Evolutionary conservation across 2,797 vertebrate genomes (phyloP), one percentile per base, ranked within the genome.

Genomic region (Lemur catta): DNA sequence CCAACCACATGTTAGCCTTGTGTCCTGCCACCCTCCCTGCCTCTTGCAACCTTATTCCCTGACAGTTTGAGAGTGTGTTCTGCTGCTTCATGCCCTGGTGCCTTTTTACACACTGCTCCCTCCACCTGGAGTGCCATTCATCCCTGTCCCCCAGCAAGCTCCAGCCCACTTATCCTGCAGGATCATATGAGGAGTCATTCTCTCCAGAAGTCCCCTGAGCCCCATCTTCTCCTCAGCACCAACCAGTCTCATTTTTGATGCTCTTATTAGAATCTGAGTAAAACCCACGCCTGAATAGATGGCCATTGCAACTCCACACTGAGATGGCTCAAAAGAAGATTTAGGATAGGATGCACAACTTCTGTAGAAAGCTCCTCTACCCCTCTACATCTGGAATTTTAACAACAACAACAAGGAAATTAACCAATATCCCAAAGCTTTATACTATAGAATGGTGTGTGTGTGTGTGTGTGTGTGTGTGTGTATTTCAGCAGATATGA

Each of bases 321-420:
- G 35, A 59, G 17, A 50, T 38, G 46, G 50, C n/a, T 57, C 75
- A 55, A n/a, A 87, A 84, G 41, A 79, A 84, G 15, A 74, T 55
- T 57, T 67, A 30, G 52, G 30, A 43, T 63, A 46, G 48, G 4
- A 24, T 38, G 0, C 14, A 76, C 7, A 86, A 72, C 57, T 84
- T 75, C 52, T 76, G 22, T 43, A 61, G 41, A 91, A 57, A 90
- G 3, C 8, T 18, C 3, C 28, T 91, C 41, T 86, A 33, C 33
- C 24, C 82, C 28, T 95, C 2, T 24, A 22, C 12, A 67, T 67
- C 63, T 35, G 33, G 63, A 67, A 67, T 18, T 67, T 67, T 67
- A 67, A 65, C 75, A 89, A 75, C 20, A 95, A 50, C 14, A 80
- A 89, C 22, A 94, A 46, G 18, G 65, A 26, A 46, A 74, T 88